These are phyloP conservation scores for Himalopsyche anomala DNA, from an alignment of 2,888 invertebrate genomes.

Conservation along the genomic window DNA sequence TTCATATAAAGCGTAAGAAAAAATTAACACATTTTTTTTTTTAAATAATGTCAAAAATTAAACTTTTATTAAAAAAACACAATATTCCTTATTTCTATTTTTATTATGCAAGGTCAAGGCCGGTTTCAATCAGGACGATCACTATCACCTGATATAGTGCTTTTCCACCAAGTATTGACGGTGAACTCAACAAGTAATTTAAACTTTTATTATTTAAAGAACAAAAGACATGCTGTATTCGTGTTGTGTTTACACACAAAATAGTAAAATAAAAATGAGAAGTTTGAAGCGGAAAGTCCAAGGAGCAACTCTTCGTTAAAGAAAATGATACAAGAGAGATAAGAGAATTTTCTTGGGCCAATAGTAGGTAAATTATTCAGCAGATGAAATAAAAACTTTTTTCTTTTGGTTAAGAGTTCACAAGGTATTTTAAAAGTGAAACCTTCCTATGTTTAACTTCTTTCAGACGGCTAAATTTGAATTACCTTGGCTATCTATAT, in stretches of 20 bases:
- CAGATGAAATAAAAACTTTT: conserved; percentile 27
- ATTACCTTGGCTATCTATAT: background rate
- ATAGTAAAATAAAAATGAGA: conserved; percentile 12
- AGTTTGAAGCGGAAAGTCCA: conserved; percentile 22
- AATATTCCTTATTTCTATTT: too few relatives aligned
- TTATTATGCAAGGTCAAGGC: too few relatives aligned
- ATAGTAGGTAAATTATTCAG: conserved; percentile 21
- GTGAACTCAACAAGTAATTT: too few relatives aligned
- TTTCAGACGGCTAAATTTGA: conserved; percentile 2
- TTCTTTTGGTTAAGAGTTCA: conserved; percentile 28
- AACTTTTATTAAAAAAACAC: too few relatives aligned
- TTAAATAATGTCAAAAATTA: too few relatives aligned
- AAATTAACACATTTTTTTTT: too few relatives aligned
- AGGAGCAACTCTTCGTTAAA: conserved; percentile 5
- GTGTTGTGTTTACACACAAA: conserved; percentile 16
- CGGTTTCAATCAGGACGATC: too few relatives aligned
- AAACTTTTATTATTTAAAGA: too few relatives aligned
- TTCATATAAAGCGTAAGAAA: too few relatives aligned
- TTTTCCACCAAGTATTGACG: too few relatives aligned
- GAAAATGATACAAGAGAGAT: conserved; percentile 31
- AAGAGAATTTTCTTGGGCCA: conserved; percentile 19
- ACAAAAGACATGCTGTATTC: background rate
- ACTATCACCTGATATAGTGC: too few relatives aligned
- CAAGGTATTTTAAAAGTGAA: conserved; percentile 16
- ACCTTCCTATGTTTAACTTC: background rate